Evolutionary conservation across 1,140 invertebrate genomes (phyloP), one percentile per base, ranked within the genome.

Genomic region (Rhyacophila brunnea): DNA sequence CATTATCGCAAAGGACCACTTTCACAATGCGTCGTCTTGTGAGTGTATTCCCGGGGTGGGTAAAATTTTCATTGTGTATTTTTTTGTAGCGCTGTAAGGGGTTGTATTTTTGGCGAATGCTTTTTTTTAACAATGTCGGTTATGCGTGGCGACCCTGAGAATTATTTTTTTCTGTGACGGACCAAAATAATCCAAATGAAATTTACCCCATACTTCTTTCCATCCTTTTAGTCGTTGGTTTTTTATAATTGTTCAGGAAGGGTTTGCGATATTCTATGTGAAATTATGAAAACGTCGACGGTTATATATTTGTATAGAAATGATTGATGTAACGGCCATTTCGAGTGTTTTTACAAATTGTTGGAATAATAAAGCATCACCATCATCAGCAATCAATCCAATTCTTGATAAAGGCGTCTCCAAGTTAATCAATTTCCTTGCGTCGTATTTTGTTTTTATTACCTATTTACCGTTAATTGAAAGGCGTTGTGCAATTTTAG

Each of bases 81-180:
- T 57, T 56, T 57, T 38, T 57, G 48, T 49, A 48, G 11, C 3
- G 17, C 36, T 15, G 19, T 45, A 40, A 28, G 54, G 54, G 54
- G 54, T 48, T 23, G 14, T 1, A 52, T 43, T 57, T 57, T 57
- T 57, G 47, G 54, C 54, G 17, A 48, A 48, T 14, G 38, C 11
- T 40, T 40, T n/a, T 57, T 49, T 35, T 35, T 36, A 46, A 34
- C 43, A 42, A 57, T 48, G 54, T 48, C 54, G 54, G 54, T 57
- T 57, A 57, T 57, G 54, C 54, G 54, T 48, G 54, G 54, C 46
- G 54, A 57, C 54, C 54, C 54, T 57, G 54, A 57, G 54, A 57
- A 57, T 20, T 57, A 17, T 15, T 57, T 45, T 48, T 42, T 32
- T 45, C 15, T 14, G 28, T 36, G 10, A 28, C 23, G 23, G 23